phyloP scores from a whole-genome alignment of 92 coral and sea anemone genomes.

The Palythoa heliodiscus region DNA sequence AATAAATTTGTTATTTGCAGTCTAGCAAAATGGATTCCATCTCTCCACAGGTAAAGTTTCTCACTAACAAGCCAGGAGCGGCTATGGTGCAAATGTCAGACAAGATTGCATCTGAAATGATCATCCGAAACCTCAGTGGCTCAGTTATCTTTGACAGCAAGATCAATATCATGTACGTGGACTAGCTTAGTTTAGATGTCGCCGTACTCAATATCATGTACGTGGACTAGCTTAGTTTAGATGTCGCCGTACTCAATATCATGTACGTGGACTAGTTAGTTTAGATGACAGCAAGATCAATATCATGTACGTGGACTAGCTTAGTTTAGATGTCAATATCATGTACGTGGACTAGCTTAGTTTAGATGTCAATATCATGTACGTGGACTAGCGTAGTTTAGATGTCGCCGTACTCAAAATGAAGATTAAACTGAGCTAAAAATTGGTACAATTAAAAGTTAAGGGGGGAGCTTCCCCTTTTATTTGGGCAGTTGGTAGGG shows the following conservation, averaged over 20 bases:
- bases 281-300: constrained; percentile 78
- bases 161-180: constrained; percentile 92
- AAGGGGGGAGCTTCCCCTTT: too few relatives aligned
- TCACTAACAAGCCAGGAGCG: constrained; percentile 96
- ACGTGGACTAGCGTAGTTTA: too few relatives aligned
- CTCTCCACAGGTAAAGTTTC: constrained; percentile 83
- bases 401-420: constrained; percentile 21
- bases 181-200: too few relatives aligned
- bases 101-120: constrained; percentile 98
- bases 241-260: constrained; percentile 66
- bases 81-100: constrained; percentile 99
- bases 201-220: constrained; percentile 87
- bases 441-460: too few relatives aligned
- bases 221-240: constrained; percentile 27
- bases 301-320: constrained; percentile 96
- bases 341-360: constrained; percentile 63
- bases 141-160: constrained; percentile 93
- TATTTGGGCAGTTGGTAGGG: too few relatives aligned
- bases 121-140: constrained; percentile 93
- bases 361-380: too few relatives aligned
- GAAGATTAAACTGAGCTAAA: neutral
- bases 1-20: neutral
- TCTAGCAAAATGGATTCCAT: neutral
- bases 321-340: too few relatives aligned
- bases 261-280: constrained; percentile 63